These are phyloP conservation scores for Cardiocondyla obscurior DNA, from an alignment of 1,140 invertebrate genomes.

Conservation along the genomic window DNA sequence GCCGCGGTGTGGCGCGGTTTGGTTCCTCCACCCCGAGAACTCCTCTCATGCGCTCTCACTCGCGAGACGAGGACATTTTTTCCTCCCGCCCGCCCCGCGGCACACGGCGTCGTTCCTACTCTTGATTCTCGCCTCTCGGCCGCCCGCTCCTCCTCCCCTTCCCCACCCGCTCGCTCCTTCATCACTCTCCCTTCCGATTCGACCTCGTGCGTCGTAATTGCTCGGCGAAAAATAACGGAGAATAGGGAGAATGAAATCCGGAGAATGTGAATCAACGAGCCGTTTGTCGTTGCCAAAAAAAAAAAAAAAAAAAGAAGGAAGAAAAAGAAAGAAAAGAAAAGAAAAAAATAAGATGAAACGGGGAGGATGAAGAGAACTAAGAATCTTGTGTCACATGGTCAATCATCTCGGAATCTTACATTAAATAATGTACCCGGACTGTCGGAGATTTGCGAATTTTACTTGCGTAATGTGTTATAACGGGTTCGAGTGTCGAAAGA, in stretches of 20 bases:
- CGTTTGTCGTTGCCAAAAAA: neutral
- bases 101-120: neutral
- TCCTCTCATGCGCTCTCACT: slow-evolving; percentile 51
- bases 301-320: neutral
- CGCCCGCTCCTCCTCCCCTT: slow-evolving; percentile 4
- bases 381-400: neutral
- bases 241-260: neutral
- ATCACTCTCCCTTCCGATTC: slow-evolving; percentile 6
- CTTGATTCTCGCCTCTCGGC: neutral
- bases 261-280: slow-evolving; percentile 4
- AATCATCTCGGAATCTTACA: slow-evolving; percentile 19
- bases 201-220: slow-evolving; percentile 35
- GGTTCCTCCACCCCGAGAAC: slow-evolving; percentile 59
- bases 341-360: too few species aligned
- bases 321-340: neutral
- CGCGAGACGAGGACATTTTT: slow-evolving; percentile 65
- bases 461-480: neutral
- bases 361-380: neutral
- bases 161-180: neutral
- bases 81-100: slow-evolving; percentile 4
- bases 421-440: slow-evolving; percentile 19
- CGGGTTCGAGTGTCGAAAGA: neutral
- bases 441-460: slow-evolving; percentile 20
- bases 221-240: slow-evolving; percentile 43
- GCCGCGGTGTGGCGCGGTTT: slow-evolving; percentile 55